These are phyloP conservation scores for Canis aureus DNA, from an alignment of 2,113 vertebrate genomes.

Conservation along the genomic window DNA sequence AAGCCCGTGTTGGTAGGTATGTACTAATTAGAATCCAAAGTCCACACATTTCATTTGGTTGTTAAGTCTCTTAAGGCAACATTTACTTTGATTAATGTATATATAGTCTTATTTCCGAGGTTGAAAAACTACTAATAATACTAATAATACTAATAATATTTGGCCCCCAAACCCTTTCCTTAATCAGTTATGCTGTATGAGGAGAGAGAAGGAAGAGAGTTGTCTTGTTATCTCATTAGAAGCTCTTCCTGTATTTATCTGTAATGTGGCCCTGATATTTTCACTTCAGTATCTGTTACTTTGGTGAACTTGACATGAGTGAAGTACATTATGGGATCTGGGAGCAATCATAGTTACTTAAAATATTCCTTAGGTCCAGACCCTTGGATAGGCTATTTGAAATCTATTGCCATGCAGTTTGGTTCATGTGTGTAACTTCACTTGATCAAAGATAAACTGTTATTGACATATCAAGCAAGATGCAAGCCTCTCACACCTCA, in stretches of 20 bases:
- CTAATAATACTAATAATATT: not conserved
- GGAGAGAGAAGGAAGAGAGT: not conserved
- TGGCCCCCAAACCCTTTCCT: not conserved
- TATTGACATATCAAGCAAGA: not conserved
- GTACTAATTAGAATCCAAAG: not conserved
- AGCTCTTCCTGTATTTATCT: not conserved
- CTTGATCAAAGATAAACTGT: not conserved
- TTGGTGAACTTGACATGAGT: not conserved
- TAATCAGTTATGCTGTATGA: not conserved
- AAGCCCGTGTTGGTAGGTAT: not conserved
- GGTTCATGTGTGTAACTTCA: not conserved
- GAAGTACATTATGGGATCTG: not conserved
- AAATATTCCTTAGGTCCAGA: not conserved
- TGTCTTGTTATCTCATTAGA: not conserved
- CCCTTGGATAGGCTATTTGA: not conserved
- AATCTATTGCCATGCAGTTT: not conserved
- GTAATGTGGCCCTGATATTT: not conserved
- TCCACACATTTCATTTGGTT: not conserved
- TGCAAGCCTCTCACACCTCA: not conserved
- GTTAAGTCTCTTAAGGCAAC: not conserved
- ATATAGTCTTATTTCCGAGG: not conserved
- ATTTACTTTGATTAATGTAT: not conserved
- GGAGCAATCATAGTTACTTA: not conserved
- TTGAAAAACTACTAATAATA: not conserved
- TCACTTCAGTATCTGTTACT: not conserved